Evolutionary conservation across 35 echinoderm and acorn worm genomes (phyloP).

Genomic region (Anneissia japonica): DNA sequence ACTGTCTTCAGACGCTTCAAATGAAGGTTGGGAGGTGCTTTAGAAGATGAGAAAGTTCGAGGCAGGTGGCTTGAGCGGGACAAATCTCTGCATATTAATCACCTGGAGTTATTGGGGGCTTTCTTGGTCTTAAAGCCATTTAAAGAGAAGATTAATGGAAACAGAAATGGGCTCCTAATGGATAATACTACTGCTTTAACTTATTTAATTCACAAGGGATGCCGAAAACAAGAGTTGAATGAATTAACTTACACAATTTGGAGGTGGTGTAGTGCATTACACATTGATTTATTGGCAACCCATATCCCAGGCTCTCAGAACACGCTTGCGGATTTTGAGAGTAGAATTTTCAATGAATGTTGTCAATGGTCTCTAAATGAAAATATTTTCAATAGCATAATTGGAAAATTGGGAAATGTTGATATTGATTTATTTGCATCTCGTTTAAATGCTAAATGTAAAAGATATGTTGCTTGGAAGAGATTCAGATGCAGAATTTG

Average conservation of each 20-base stretch:
- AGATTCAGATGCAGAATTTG: not conserved
- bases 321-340: constrained; percentile 42
- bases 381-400: constrained; percentile 14
- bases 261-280: constrained; percentile 36
- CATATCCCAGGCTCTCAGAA: constrained; percentile 46
- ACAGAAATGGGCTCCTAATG: not conserved
- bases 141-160: not conserved
- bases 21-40: constrained; percentile 12
- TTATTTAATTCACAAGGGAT: constrained; percentile 27
- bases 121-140: constrained; percentile 37
- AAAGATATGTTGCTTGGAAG: constrained; percentile 16
- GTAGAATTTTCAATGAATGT: constrained; percentile 35
- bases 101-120: constrained; percentile 49
- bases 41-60: not conserved
- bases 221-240: constrained; percentile 17
- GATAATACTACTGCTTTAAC: not conserved
- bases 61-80: not conserved
- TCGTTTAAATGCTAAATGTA: not conserved
- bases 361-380: constrained; percentile 43
- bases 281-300: constrained; percentile 49
- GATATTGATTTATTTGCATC: constrained; percentile 55
- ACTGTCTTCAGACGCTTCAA: constrained; percentile 1
- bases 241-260: not conserved
- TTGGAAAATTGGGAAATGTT: not conserved
- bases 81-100: constrained; percentile 28